phyloP scores from a whole-genome alignment of 2,888 invertebrate species.

The Druceiella hillmani region DNA sequence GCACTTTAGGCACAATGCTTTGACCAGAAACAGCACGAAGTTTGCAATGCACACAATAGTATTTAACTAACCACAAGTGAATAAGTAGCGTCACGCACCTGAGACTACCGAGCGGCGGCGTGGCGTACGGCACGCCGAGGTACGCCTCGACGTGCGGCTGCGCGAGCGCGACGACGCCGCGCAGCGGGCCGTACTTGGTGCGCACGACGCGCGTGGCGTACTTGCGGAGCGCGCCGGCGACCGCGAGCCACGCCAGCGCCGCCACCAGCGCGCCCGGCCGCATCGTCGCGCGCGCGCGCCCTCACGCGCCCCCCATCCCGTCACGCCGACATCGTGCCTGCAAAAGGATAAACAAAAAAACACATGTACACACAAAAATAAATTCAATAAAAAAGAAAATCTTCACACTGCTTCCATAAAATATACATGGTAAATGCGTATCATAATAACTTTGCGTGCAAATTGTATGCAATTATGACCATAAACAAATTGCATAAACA shows the following conservation, averaged over 20 bases:
- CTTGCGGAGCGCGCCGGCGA: conserved; percentile 61
- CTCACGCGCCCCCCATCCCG: conserved; percentile 22
- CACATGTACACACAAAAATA: too few species aligned
- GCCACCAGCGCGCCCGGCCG: conserved; percentile 51
- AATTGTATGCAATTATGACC: too few species aligned
- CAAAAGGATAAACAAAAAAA: too few species aligned
- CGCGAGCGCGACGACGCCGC: conserved; percentile 78
- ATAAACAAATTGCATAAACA: too few species aligned
- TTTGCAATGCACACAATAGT: background rate
- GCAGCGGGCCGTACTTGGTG: conserved; percentile 85
- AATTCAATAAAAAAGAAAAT: too few species aligned
- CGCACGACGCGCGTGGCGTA: conserved; percentile 78
- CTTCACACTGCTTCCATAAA: too few species aligned
- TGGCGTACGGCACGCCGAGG: conserved; percentile 90
- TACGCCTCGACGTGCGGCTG: conserved; percentile 85
- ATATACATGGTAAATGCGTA: too few species aligned
- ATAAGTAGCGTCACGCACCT: conserved; percentile 50
- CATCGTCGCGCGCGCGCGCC: conserved; percentile 38
- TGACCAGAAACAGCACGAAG: too few species aligned
- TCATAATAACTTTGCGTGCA: too few species aligned
- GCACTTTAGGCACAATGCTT: too few species aligned
- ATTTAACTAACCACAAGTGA: conserved; percentile 1
- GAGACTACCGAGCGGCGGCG: conserved; percentile 83
- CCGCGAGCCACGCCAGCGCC: conserved; percentile 52
- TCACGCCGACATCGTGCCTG: conserved; percentile 25